A percentile compares a stretch with the other conserved stretches of the same genome.
phyloP scores from a whole-genome alignment of 1,140 invertebrate species.

The Bathynomus jamesi region DNA sequence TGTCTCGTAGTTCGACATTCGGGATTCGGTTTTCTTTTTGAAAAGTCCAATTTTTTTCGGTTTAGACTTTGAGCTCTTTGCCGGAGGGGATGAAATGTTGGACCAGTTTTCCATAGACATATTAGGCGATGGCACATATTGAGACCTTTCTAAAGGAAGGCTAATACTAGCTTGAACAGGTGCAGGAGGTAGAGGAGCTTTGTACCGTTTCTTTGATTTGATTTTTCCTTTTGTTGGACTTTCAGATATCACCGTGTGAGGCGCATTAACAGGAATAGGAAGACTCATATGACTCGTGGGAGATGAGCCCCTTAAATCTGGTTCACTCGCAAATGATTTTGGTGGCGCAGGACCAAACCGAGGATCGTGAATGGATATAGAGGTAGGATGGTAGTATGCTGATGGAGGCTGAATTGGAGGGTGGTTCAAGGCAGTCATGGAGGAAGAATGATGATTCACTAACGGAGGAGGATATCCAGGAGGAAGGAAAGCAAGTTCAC shows the following conservation, averaged over 20 bases:
- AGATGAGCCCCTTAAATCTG: constrained; percentile 51
- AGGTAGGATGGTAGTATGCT: constrained; percentile 8
- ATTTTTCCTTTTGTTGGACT: constrained; percentile 45
- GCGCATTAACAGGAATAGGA: constrained; percentile 10
- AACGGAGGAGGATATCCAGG: constrained; percentile 44
- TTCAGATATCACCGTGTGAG: constrained; percentile 39
- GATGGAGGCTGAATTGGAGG: constrained; percentile 9
- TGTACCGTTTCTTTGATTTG: constrained; percentile 35
- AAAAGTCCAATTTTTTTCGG: constrained; percentile 30
- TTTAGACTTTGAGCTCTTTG: constrained; percentile 12
- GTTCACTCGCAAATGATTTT: constrained; percentile 59
- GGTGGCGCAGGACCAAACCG: constrained; percentile 29
- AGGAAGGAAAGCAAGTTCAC: constrained; percentile 64
- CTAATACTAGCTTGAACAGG: constrained; percentile 1
- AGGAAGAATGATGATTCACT: constrained; percentile 29
- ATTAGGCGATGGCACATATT: neutral
- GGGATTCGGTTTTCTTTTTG: constrained; percentile 33
- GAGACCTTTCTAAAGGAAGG: neutral
- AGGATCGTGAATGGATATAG: constrained; percentile 23
- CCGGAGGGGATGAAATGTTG: neutral
- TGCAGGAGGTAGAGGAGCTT: constrained; percentile 26
- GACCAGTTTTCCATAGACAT: neutral
- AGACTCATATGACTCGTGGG: constrained; percentile 22
- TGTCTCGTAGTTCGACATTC: constrained; percentile 9
- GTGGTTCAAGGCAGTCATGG: constrained; percentile 29